Evolutionary conservation across 2,888 invertebrate genomes (phyloP), one percentile per base, ranked within the genome.

Genomic region (Tortrix viridana): DNA sequence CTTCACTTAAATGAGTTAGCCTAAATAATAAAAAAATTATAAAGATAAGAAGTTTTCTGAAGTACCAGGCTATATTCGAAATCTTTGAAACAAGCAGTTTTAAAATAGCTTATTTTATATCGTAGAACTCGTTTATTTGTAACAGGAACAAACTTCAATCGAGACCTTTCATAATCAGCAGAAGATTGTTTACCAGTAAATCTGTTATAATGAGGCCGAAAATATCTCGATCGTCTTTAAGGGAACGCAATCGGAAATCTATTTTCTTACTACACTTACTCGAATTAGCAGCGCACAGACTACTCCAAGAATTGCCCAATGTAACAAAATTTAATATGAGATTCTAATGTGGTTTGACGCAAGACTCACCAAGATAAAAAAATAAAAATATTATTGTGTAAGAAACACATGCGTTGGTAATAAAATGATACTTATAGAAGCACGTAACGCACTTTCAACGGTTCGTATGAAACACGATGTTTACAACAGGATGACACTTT

Each of bases 401-500:
- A 5, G 41, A n/a, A 5, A 41, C 44, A 5, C 4, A 6, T 44
- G 44, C 16, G 41, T 16, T n/a, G 44, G 18, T 18, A 44, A 44
- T 19, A 44, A 19, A 44, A 44, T 7, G 6, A 16, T 53, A 41
- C 43, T 41, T 19, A 23, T 20, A 53, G 38, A 20, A 19, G 43
- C 55, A 22, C 54, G 18, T 43, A 19, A 22, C 54, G 18, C 49
- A 19, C 38, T 50, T 46, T 53, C 54, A 56, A 38, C 46, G 44
- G 37, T 43, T 49, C 44, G 20, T 58, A 54, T 65, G 58, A 62
- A 58, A 52, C 53, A 60, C 16, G 23, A 44, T 65, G 62, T 62
- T 62, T 65, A 65, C 58, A 57, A 65, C 23, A 43, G 53, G 57
- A 53, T 58, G 47, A 62, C 49, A 58, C 57, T 65, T 65, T 62